These are phyloP conservation scores for Poeciliopsis turrubarensis DNA, from an alignment of 2,113 vertebrate genomes.

Conservation along the genomic window DNA sequence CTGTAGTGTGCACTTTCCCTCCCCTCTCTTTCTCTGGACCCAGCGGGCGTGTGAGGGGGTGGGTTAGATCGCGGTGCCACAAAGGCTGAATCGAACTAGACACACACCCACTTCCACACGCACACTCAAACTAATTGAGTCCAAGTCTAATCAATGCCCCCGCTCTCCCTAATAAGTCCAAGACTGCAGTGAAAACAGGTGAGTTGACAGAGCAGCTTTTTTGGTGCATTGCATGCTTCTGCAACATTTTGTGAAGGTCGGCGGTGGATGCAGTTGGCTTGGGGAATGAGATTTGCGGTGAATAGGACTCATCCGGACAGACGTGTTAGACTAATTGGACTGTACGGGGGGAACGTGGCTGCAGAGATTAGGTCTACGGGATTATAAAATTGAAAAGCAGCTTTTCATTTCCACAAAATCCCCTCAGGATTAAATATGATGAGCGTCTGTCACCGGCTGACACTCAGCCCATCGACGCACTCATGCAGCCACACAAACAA, in stretches of 20 bases:
- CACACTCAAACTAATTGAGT: conserved; percentile 28
- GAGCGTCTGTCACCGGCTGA: conserved; percentile 72
- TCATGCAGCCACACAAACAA: conserved; percentile 29
- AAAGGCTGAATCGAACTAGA: conserved; percentile 57
- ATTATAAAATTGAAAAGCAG: conserved; percentile 81
- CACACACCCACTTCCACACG: conserved; percentile 20
- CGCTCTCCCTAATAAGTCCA: conserved; percentile 59
- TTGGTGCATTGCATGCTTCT: conserved; percentile 44
- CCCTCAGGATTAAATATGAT: conserved; percentile 77
- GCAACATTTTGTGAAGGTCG: conserved; percentile 58
- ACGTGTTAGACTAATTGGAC: conserved; percentile 75
- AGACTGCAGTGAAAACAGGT: conserved; percentile 65
- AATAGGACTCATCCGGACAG: conserved; percentile 46
- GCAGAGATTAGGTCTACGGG: conserved; percentile 74
- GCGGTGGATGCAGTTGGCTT: conserved; percentile 1
- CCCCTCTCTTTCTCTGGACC: conserved; percentile 45
- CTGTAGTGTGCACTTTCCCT: conserved; percentile 68
- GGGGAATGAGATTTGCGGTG: conserved; percentile 37
- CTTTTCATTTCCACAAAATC: conserved; percentile 79
- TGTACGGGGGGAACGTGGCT: conserved; percentile 45
- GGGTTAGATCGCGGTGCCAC: conserved; percentile 41
- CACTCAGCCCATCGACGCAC: conserved; percentile 13
- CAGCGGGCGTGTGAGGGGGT: conserved; percentile 32
- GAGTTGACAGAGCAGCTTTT: conserved; percentile 59
- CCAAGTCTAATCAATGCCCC: conserved; percentile 64